Evolutionary conservation across 2,888 invertebrate genomes (phyloP).

Genomic region (Troides helena): DNA sequence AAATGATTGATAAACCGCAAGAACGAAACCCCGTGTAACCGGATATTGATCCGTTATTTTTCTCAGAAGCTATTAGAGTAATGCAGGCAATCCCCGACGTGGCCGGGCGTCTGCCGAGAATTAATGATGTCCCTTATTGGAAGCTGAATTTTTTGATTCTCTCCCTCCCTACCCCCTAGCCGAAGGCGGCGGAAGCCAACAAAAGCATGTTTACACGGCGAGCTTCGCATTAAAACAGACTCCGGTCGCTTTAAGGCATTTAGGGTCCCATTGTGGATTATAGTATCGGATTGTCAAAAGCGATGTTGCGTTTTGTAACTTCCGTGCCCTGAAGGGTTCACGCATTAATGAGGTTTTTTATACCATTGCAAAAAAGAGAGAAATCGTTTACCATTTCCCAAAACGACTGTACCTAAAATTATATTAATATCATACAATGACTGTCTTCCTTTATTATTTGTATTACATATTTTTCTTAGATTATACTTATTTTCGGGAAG

Average conservation of each 20-base stretch:
- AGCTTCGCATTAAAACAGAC: slow-evolving; percentile 61
- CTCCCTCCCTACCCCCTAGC: slow-evolving; percentile 43
- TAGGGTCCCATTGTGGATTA: slow-evolving; percentile 56
- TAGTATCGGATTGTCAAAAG: slow-evolving; percentile 46
- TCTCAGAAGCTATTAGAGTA: slow-evolving; percentile 61
- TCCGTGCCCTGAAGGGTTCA: slow-evolving; percentile 23
- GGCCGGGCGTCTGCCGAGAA: slow-evolving; percentile 71
- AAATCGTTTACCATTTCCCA: too few relatives aligned
- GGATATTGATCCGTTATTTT: slow-evolving; percentile 70
- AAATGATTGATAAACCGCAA: slow-evolving; percentile 37
- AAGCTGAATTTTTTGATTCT: slow-evolving; percentile 84
- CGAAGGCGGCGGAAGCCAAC: slow-evolving; percentile 59
- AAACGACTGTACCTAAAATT: neutral
- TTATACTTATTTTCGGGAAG: neutral
- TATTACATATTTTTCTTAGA: neutral
- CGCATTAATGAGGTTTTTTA: slow-evolving; percentile 7
- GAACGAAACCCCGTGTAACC: slow-evolving; percentile 41
- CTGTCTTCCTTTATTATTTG: neutral
- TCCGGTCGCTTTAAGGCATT: slow-evolving; percentile 63
- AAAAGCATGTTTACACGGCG: slow-evolving; percentile 70
- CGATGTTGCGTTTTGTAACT: slow-evolving; percentile 35
- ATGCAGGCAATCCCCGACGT: slow-evolving; percentile 62
- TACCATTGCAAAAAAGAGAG: neutral
- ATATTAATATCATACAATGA: neutral
- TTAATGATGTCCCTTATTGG: slow-evolving; percentile 86